phyloP scores from a whole-genome alignment of 1,140 invertebrate genomes.

The Zophobas morio region DNA sequence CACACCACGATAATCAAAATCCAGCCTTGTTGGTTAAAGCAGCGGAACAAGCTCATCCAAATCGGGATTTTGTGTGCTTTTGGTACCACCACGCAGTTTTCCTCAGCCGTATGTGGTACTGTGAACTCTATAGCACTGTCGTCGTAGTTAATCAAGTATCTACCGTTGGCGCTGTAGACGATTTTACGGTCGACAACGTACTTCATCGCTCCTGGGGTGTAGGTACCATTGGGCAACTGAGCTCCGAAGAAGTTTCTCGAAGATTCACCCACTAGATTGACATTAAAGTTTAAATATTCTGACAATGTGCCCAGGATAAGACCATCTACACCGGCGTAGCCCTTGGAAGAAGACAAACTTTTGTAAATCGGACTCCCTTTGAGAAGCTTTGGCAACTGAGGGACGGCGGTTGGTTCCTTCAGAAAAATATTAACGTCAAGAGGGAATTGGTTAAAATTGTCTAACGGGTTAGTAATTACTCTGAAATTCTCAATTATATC shows the following conservation, averaged over 20 bases:
- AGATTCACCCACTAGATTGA: slow-evolving; percentile 53
- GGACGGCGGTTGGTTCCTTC: not conserved
- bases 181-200: slow-evolving; percentile 62
- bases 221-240: slow-evolving; percentile 60
- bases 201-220: slow-evolving; percentile 62
- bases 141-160: slow-evolving; percentile 65
- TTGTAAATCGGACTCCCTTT: slow-evolving; percentile 31
- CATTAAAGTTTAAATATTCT: slow-evolving; percentile 64
- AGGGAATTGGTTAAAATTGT: not conserved
- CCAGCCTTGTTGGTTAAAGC: slow-evolving; percentile 54
- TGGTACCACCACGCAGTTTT: slow-evolving; percentile 66
- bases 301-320: slow-evolving; percentile 61
- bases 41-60: slow-evolving; percentile 65
- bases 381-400: not conserved
- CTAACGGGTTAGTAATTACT: slow-evolving; percentile 4
- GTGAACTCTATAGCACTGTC: slow-evolving; percentile 63
- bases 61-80: slow-evolving; percentile 65
- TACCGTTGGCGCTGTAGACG: slow-evolving; percentile 65
- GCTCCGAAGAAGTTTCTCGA: slow-evolving; percentile 62
- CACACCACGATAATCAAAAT: not conserved
- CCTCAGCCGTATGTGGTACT: slow-evolving; percentile 62
- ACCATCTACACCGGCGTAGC: slow-evolving; percentile 61
- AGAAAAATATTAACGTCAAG: not conserved
- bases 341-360: slow-evolving; percentile 35
- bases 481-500: not conserved